Evolutionary conservation across 2,888 invertebrate species (phyloP).

Genomic region (Cephonodes hylas): DNA sequence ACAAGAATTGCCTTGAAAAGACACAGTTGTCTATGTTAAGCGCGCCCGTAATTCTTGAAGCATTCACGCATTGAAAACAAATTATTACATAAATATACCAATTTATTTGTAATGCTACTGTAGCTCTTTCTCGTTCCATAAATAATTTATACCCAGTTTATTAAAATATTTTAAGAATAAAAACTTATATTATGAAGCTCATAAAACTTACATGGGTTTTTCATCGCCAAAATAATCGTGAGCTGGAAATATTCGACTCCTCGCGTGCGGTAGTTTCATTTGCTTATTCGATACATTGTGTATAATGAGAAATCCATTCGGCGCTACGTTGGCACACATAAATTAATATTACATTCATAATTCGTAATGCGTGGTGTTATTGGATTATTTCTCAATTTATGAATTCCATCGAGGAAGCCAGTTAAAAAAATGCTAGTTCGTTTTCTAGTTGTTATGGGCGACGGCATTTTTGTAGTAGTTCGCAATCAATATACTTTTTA

Average conservation of each 20-base stretch:
- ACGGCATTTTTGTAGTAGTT: conserved; percentile 15
- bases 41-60: too few relatives aligned
- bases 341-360: neutral
- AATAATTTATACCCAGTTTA: too few relatives aligned
- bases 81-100: too few relatives aligned
- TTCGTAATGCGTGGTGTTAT: neutral
- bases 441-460: neutral
- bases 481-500: conserved; percentile 36
- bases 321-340: neutral
- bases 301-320: neutral
- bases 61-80: too few relatives aligned
- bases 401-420: neutral
- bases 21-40: too few relatives aligned
- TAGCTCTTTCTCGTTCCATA: too few relatives aligned
- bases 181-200: too few relatives aligned
- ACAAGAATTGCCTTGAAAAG: too few relatives aligned
- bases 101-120: too few relatives aligned
- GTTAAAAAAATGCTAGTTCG: neutral
- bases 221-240: neutral
- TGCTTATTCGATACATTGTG: neutral
- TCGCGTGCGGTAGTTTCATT: neutral
- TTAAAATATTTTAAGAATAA: too few relatives aligned
- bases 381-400: neutral
- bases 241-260: neutral
- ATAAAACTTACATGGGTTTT: neutral